phyloP scores from a whole-genome alignment of 1,140 invertebrate genomes.

The Lordiphosa clarofinis region DNA sequence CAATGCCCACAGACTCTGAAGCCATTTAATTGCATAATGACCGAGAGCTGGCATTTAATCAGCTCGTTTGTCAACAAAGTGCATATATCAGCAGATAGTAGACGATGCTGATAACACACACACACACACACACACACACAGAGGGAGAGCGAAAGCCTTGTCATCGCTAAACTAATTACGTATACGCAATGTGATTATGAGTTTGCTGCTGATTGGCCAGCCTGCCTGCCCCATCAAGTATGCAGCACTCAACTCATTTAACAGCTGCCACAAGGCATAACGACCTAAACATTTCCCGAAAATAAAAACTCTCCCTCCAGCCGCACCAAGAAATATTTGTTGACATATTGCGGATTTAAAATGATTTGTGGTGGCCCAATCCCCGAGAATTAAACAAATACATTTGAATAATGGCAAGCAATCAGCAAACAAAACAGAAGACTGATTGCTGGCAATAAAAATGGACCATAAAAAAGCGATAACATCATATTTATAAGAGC shows the following conservation, averaged over 20 bases:
- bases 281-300: slow-evolving; percentile 5
- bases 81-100: slow-evolving; percentile 49
- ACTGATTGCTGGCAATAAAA: slow-evolving; percentile 76
- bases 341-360: slow-evolving; percentile 78
- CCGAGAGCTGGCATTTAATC: slow-evolving; percentile 70
- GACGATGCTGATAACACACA: slow-evolving; percentile 51
- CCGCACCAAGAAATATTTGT: slow-evolving; percentile 49
- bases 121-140: too few species aligned
- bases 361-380: slow-evolving; percentile 67
- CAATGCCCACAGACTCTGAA: slow-evolving; percentile 29
- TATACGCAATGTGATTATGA: slow-evolving; percentile 72
- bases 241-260: slow-evolving; percentile 19
- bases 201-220: too few species aligned
- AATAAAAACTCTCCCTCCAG: slow-evolving; percentile 12
- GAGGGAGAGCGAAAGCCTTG: slow-evolving; percentile 15
- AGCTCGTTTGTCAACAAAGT: slow-evolving; percentile 75
- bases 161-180: slow-evolving; percentile 63
- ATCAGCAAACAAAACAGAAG: slow-evolving; percentile 76
- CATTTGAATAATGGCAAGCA: slow-evolving; percentile 74
- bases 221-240: slow-evolving; percentile 17
- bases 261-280: slow-evolving; percentile 43
- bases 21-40: slow-evolving; percentile 75
- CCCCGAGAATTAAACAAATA: slow-evolving; percentile 72
- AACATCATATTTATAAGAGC: slow-evolving; percentile 76
- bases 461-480: slow-evolving; percentile 77